Conservation (phyloP, 2,888 invertebrate genomes). For the Strigamia transsilvanica region DNA sequence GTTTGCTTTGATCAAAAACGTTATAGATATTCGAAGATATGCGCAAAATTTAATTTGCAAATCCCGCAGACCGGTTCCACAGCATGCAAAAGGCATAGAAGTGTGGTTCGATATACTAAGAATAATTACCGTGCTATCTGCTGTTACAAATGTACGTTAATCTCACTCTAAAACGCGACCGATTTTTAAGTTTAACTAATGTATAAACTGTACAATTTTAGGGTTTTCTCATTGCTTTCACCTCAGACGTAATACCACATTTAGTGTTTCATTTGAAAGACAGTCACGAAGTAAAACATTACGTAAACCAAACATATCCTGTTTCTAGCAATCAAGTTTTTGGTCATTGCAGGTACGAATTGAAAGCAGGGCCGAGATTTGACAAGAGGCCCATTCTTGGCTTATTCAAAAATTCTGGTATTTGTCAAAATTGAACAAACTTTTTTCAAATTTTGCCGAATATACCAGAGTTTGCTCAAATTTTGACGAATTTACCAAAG, state of each 20-base stretch:
- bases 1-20: slow-evolving; percentile 46
- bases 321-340: not conserved
- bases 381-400: too few relatives aligned
- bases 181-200: not conserved
- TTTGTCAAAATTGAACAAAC: too few relatives aligned
- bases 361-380: not conserved
- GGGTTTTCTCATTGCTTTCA: slow-evolving; percentile 16
- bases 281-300: not conserved
- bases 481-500: too few relatives aligned
- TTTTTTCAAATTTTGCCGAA: too few relatives aligned
- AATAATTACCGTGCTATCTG: not conserved
- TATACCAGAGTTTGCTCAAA: too few relatives aligned
- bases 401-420: too few relatives aligned
- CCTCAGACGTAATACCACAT: not conserved
- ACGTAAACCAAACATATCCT: not conserved
- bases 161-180: not conserved
- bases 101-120: slow-evolving; percentile 22
- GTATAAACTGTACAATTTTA: not conserved
- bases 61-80: slow-evolving; percentile 23
- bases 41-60: not conserved
- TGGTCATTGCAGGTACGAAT: not conserved
- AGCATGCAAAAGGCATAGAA: not conserved
- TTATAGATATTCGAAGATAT: not conserved
- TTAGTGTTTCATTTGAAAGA: not conserved
- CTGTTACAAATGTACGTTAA: slow-evolving; percentile 28